Evolutionary conservation across 1,140 invertebrate species (phyloP), one percentile per base, ranked within the genome.

Genomic region (Drosophila auraria): DNA sequence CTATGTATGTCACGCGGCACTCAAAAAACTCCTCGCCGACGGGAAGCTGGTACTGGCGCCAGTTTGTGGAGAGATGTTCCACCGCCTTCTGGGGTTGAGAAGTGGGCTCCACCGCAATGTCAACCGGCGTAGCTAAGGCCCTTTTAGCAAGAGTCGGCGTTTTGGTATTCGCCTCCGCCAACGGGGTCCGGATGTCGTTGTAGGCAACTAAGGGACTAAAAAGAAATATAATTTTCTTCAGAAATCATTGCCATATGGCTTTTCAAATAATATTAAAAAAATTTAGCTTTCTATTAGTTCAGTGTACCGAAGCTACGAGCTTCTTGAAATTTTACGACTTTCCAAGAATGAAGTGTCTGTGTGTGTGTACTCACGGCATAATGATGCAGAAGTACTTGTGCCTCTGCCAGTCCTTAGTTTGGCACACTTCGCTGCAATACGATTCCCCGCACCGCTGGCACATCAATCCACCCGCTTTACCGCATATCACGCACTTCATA

Each of bases 351-450:
- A 12, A 3, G 17, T 40, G 17, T 20, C 12, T 25, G 8, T 30
- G 14, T 44, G 27, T 47, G 25, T 65, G 3, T 50, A 89, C 84
- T 90, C 56, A 89, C 84, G 84, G 84, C 86, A 89, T 89, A 2
- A 40, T 8, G 38, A 27, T 73, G 57, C 84, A 89, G 2, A 73
- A 23, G 11, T 73, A 73, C 58, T 86, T 89, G 47, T 89, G 84
- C 0, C 50, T 40, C 20, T 76, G 86, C 84, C 84, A 89, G 57
- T 89, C 86, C 25, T 25, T 25, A 0, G 36, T 20, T 17, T 89
- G 84, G 30, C 84, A 89, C 0, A 20, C 8, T 0, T 30, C 57
- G 23, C 25, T 61, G 54, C 84, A 89, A 42, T 89, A 89, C 1
- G 58, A 17, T 25, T 90, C 84, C 8, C 17, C 45, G 42, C 84